Conservation (phyloP, 2,888 invertebrate genomes). For the Acanthosepion lycidas region DNA sequence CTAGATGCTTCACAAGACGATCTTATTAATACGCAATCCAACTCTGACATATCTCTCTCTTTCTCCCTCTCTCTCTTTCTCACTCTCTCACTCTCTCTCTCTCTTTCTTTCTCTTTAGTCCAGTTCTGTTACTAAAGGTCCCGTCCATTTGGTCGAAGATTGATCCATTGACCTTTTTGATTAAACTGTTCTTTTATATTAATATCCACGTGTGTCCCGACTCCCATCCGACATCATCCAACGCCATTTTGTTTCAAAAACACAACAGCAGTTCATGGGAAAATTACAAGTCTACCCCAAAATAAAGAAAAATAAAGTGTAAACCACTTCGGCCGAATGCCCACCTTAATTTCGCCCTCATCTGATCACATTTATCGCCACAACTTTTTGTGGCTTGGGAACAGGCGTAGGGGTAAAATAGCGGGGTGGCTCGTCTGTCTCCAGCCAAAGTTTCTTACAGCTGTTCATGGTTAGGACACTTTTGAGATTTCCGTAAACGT, state of each 20-base stretch:
- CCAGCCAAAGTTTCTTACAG: background rate
- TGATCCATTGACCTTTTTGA: background rate
- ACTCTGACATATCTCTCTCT: background rate
- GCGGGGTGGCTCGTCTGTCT: background rate
- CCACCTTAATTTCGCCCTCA: conserved; percentile 15
- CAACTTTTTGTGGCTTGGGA: background rate
- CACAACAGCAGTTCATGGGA: background rate
- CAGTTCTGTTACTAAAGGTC: background rate
- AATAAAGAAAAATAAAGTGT: background rate
- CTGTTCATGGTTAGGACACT: background rate
- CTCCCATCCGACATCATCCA: background rate
- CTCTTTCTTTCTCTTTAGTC: background rate
- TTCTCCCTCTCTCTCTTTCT: no score
- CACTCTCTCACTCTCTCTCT: no score
- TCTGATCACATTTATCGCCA: background rate
- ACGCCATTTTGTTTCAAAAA: background rate
- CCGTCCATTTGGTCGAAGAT: background rate
- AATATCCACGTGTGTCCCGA: background rate
- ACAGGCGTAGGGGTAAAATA: background rate
- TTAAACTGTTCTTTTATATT: background rate
- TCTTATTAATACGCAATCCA: background rate
- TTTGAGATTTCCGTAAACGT: background rate
- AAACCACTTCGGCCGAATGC: background rate
- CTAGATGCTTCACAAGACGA: background rate
- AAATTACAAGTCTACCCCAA: background rate